phyloP scores from a whole-genome alignment of 2,113 vertebrate species.

The Hippocampus zosterae region DNA sequence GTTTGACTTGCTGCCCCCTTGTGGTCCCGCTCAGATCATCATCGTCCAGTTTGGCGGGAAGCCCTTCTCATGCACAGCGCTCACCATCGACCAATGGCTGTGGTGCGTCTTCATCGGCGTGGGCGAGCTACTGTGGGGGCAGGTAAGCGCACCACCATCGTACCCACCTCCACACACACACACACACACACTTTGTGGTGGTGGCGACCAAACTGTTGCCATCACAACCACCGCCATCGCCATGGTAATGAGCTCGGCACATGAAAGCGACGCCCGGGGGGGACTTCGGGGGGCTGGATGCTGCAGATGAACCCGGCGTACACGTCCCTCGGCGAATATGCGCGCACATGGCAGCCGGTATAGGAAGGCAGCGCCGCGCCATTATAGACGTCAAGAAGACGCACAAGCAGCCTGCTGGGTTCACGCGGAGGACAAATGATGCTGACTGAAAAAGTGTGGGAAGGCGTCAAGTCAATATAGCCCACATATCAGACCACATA shows the following conservation, averaged over 20 bases:
- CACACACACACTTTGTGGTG: conserved; percentile 13
- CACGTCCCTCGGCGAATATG: conserved; percentile 33
- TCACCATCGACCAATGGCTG: conserved; percentile 91
- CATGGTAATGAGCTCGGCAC: conserved; percentile 58
- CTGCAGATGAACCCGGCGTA: conserved; percentile 41
- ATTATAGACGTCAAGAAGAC: not conserved
- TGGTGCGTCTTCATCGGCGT: conserved; percentile 96
- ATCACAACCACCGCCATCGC: conserved; percentile 48
- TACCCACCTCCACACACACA: not conserved
- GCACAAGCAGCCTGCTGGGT: conserved; percentile 18
- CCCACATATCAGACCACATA: not conserved
- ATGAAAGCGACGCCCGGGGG: conserved; percentile 43
- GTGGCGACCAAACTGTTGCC: conserved; percentile 43
- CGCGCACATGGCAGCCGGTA: not conserved
- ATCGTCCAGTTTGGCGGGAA: conserved; percentile 96
- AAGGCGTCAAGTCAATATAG: not conserved
- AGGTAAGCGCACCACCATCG: conserved; percentile 73
- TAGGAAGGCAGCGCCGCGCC: not conserved
- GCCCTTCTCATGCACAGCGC: conserved; percentile 89
- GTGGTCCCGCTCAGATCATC: conserved; percentile 75
- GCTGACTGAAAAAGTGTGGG: conserved; percentile 30
- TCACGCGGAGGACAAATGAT: conserved; percentile 35
- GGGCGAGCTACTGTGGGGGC: conserved; percentile 94
- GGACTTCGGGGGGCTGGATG: conserved; percentile 1
- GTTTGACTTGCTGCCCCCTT: not conserved